These are phyloP conservation scores for Hecatera dysodea DNA, from an alignment of 2,888 invertebrate species.

Conservation along the genomic window DNA sequence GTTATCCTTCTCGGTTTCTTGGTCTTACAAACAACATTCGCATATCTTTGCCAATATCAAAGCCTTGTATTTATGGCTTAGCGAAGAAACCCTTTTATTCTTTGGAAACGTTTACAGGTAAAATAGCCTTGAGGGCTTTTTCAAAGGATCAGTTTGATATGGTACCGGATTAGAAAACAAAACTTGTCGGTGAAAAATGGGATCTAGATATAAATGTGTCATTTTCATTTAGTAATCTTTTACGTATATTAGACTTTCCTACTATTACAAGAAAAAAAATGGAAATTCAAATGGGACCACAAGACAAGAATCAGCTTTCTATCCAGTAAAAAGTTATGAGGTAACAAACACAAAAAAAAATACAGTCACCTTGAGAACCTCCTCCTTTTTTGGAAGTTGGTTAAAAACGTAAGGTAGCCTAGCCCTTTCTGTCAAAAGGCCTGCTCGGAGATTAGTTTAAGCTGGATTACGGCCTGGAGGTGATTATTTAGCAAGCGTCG, in stretches of 20 bases:
- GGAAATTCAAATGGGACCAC: neutral
- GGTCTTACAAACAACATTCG: slow-evolving; percentile 9
- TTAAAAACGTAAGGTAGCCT: too few species aligned
- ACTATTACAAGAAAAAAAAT: neutral
- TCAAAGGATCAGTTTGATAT: slow-evolving; percentile 3
- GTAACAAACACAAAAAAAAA: too few species aligned
- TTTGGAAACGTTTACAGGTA: slow-evolving; percentile 13
- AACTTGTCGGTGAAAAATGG: neutral
- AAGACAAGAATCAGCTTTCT: too few species aligned
- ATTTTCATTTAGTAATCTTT: neutral
- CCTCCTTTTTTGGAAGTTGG: too few species aligned
- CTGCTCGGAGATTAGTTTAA: too few species aligned
- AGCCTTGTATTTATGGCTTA: slow-evolving; percentile 16
- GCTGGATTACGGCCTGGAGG: too few species aligned
- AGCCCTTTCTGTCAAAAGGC: too few species aligned
- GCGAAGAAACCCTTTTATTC: slow-evolving; percentile 19
- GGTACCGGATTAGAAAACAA: slow-evolving; percentile 9
- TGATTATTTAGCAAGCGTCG: too few species aligned
- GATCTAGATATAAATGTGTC: neutral
- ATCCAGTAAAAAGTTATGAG: too few species aligned
- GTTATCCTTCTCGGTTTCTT: neutral
- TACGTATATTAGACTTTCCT: too few species aligned
- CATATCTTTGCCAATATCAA: slow-evolving; percentile 23
- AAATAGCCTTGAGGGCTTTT: neutral
- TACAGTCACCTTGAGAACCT: too few species aligned